phyloP scores from a whole-genome alignment of 2,797 vertebrate genomes.

The Nasua narica region DNA sequence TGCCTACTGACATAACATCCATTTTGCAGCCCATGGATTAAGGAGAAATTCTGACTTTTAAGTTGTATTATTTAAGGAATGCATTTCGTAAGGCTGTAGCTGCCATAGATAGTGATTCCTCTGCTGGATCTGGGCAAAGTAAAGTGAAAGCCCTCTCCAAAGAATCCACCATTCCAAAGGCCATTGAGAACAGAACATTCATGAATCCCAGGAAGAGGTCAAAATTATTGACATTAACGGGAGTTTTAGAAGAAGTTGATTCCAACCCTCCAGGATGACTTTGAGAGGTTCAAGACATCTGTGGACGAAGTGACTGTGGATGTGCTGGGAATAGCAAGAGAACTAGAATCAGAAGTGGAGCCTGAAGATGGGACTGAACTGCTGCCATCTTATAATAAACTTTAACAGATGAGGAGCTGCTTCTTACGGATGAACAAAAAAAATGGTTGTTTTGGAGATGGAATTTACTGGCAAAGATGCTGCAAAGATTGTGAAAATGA shows the following conservation, averaged over 20 bases:
- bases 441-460: not conserved
- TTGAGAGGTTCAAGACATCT: not conserved
- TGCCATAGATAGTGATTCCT: not conserved
- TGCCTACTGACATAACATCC: not conserved
- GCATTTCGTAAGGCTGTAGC: not conserved
- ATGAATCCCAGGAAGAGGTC: not conserved
- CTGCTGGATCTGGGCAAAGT: not conserved
- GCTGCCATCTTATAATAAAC: not conserved
- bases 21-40: not conserved
- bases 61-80: not conserved
- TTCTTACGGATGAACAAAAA: not conserved
- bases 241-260: not conserved
- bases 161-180: not conserved
- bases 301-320: not conserved
- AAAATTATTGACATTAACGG: not conserved
- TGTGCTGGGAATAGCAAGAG: not conserved
- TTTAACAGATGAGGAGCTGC: not conserved
- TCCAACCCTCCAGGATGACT: not conserved
- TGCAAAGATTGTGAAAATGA: not conserved
- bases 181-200: not conserved
- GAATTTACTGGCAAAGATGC: not conserved
- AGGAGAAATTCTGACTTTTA: not conserved
- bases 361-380: not conserved
- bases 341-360: not conserved
- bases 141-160: not conserved